Evolutionary conservation across 2,797 vertebrate species (phyloP).

Genomic region (Oryzias dopingdopingensis): DNA sequence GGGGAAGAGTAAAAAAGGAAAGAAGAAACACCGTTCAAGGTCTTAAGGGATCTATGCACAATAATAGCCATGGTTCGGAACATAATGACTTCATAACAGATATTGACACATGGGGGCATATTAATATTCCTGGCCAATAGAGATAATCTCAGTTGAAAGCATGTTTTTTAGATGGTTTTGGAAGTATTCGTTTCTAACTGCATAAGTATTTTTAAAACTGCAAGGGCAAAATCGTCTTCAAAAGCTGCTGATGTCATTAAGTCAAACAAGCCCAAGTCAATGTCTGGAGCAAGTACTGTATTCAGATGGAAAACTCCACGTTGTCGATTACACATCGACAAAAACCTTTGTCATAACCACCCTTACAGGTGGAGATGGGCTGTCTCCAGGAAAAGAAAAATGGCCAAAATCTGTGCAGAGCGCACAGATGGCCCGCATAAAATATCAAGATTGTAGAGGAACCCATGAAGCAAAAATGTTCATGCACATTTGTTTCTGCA

Average conservation of each 20-base stretch:
- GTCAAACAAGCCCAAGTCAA: neutral
- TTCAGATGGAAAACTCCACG: neutral
- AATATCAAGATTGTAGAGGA: no score
- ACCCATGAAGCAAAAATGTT: no score
- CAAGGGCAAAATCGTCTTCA: neutral
- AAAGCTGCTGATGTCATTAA: neutral
- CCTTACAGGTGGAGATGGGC: no score
- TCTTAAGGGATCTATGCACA: constrained; percentile 2
- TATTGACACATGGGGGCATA: constrained; percentile 7
- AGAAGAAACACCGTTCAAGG: no score
- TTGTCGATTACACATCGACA: no score
- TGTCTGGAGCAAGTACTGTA: neutral
- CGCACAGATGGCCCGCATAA: no score
- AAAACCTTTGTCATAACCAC: no score
- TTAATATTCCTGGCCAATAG: constrained; percentile 3
- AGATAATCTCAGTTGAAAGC: constrained; percentile 19
- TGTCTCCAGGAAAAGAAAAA: no score
- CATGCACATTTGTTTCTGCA: no score
- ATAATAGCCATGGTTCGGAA: constrained; percentile 15
- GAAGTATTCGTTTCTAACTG: constrained; percentile 1
- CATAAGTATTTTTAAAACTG: neutral
- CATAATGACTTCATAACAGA: neutral
- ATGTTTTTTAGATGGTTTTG: neutral
- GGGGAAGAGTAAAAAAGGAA: neutral
- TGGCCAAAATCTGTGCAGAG: no score